Evolutionary conservation across 1,140 invertebrate species (phyloP).

Genomic region (Bombus pascuorum): DNA sequence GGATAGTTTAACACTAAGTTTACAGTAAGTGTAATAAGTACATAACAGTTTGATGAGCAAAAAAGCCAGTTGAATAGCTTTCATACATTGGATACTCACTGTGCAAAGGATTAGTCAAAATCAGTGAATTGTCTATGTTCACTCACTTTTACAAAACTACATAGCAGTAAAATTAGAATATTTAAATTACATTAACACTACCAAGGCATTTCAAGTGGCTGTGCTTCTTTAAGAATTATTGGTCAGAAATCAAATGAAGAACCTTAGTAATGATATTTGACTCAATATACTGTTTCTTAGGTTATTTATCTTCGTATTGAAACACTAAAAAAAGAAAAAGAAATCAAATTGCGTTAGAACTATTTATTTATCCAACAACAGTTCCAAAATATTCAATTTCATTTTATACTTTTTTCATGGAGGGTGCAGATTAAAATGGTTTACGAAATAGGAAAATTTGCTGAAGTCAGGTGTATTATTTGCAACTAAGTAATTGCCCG

Average conservation of each 20-base stretch:
- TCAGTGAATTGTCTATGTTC: background rate
- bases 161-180: background rate
- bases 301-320: too few species aligned
- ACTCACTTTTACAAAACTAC: background rate
- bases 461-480: background rate
- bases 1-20: background rate
- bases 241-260: too few species aligned
- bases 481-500: background rate
- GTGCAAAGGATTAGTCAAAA: background rate
- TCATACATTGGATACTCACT: too few species aligned
- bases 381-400: background rate
- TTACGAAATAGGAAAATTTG: background rate
- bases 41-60: background rate
- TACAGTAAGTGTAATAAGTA: too few species aligned
- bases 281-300: too few species aligned
- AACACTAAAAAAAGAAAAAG: background rate
- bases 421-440: background rate
- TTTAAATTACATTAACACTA: background rate
- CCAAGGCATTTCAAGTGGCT: too few species aligned
- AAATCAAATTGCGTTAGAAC: background rate
- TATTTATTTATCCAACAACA: background rate
- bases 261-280: too few species aligned
- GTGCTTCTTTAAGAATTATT: too few species aligned
- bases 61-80: background rate
- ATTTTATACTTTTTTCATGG: background rate